Conservation (phyloP, 2,113 vertebrate species). For the Limanda limanda region DNA sequence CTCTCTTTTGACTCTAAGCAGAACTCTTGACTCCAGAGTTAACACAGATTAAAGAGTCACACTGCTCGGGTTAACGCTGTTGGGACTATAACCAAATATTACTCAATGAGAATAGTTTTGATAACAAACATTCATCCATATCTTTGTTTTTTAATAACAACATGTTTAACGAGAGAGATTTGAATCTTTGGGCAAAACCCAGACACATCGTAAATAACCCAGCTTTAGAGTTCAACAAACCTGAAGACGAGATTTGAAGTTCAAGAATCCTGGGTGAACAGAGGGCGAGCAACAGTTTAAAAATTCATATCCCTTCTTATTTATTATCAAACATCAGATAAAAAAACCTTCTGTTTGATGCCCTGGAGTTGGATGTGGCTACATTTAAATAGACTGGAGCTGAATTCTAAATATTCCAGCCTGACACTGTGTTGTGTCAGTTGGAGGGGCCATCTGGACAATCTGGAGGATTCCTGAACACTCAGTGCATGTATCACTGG, state of each 20-base stretch:
- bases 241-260: constrained; percentile 1
- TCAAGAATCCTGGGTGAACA: constrained; percentile 1
- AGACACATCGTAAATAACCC: constrained; percentile 3
- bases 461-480: constrained; percentile 32
- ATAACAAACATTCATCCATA: constrained; percentile 6
- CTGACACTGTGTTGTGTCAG: constrained; percentile 12
- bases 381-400: constrained; percentile 4
- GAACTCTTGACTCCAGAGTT: not conserved
- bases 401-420: constrained; percentile 8
- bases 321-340: constrained; percentile 5
- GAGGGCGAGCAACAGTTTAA: not conserved
- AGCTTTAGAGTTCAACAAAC: not conserved
- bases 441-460: constrained; percentile 21
- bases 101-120: not conserved
- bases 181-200: not conserved
- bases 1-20: constrained; percentile 2
- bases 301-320: constrained; percentile 8
- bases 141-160: not conserved
- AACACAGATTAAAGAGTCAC: not conserved
- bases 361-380: constrained; percentile 1
- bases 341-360: not conserved
- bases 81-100: not conserved
- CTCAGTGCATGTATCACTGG: constrained; percentile 10
- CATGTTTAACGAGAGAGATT: not conserved
- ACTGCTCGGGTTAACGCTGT: not conserved